Evolutionary conservation across 2,888 invertebrate genomes (phyloP), one percentile per base, ranked within the genome.

Genomic region (Esperia sulphurella): DNA sequence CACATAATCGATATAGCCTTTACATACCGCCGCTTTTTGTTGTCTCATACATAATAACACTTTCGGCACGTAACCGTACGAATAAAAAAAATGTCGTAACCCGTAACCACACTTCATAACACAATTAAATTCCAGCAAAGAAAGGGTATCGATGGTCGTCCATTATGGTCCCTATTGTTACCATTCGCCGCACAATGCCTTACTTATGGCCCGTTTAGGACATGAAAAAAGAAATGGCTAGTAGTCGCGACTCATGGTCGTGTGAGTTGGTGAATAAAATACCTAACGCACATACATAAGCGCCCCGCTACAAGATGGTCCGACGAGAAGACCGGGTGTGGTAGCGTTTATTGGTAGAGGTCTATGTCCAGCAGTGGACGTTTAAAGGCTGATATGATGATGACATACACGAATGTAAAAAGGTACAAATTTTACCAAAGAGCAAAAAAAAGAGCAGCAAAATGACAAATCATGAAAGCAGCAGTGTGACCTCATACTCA

Each of bases 71-170:
- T 46, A 54, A 55, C 56, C 59, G 59, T 58, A 67, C 61, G 67
- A 72, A 70, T 69, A 79, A 74, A 76, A 79, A 73, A 79, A 73
- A 71, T 82, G 77, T 79, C 81, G 84, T 84, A 84, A 86, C 86
- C 86, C 81, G 84, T 84, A 84, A 86, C 86, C 86, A 78, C 85
- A 87, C 79, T 85, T 86, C 88, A 87, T 88, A 87, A 84, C 82
- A 87, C 88, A 85, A 88, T 88, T 88, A 89, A 88, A 87, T 72
- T 75, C 82, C 71, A 65, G 68, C 78, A 81, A 83, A 85, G 86
- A 88, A 89, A 87, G 80, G 81, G 83, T 87, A 87, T 88, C 87
- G 84, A 81, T 83, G 83, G 77, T 73, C 72, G 73, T 61, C 80
- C 84, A 88, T 89, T 83, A 88, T 85, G 76, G 68, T 48, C 59